Percentiles rank a stretch among this genome's conserved stretches.
phyloP scores from a whole-genome alignment of 2,113 vertebrate genomes.

The Melanerpes formicivorus region DNA sequence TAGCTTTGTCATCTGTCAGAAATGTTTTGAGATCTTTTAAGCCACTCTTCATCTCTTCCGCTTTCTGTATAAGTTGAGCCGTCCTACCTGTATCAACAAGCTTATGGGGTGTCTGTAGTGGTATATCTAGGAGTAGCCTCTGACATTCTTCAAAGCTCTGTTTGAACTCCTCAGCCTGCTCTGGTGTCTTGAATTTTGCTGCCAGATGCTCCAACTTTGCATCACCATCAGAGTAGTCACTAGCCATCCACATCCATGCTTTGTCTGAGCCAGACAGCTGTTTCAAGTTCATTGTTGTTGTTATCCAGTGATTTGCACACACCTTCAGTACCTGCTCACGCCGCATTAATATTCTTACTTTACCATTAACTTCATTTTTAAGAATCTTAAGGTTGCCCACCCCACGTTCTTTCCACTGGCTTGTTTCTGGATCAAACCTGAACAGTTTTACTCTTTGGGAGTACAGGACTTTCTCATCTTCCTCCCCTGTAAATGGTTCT shows the following conservation, averaged over 20 bases:
- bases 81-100: conserved; percentile 92
- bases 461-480: conserved; percentile 92
- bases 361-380: conserved; percentile 90
- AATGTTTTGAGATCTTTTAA: conserved; percentile 95
- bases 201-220: conserved; percentile 90
- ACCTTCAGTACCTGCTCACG: conserved; percentile 97
- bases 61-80: conserved; percentile 94
- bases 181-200: conserved; percentile 93
- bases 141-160: conserved; percentile 96
- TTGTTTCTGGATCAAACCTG: conserved; percentile 88
- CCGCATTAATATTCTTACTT: conserved; percentile 93
- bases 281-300: conserved; percentile 96
- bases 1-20: conserved; percentile 89
- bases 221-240: conserved; percentile 94
- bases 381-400: conserved; percentile 94
- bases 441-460: conserved; percentile 94
- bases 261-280: conserved; percentile 92
- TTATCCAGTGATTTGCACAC: conserved; percentile 98
- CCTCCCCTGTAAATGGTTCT: conserved; percentile 94
- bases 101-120: conserved; percentile 96
- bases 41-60: conserved; percentile 97
- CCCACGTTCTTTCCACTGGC: conserved; percentile 98
- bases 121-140: conserved; percentile 91
- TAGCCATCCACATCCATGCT: conserved; percentile 97
- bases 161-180: conserved; percentile 94